phyloP scores from a whole-genome alignment of 2,113 vertebrate genomes.

The Pygoscelis antarcticus region DNA sequence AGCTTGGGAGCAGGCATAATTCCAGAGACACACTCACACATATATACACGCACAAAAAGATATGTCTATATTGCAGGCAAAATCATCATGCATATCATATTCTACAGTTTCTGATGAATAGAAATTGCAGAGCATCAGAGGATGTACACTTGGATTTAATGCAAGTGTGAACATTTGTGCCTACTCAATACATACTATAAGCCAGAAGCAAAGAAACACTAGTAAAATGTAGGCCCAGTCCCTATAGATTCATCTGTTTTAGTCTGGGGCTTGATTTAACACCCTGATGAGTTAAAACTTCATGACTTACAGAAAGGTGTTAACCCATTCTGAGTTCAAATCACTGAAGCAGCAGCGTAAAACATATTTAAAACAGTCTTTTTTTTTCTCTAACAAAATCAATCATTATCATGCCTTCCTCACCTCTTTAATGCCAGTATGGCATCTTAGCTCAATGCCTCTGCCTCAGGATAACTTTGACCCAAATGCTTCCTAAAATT shows the following conservation, averaged over 20 bases:
- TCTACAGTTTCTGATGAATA: neutral
- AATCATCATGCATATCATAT: accelerated
- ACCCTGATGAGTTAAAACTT: neutral
- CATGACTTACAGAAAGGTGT: neutral
- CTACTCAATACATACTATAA: neutral
- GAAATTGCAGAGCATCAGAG: neutral
- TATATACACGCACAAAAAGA: accelerated
- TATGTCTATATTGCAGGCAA: neutral
- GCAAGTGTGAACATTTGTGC: neutral
- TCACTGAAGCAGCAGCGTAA: neutral
- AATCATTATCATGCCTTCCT: neutral
- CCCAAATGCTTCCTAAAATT: neutral
- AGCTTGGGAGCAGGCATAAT: neutral
- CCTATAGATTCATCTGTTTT: neutral
- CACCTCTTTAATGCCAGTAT: neutral
- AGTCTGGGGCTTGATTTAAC: neutral
- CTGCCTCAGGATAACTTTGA: neutral
- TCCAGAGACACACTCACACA: accelerated
- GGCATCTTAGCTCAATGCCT: neutral
- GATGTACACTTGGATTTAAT: neutral
- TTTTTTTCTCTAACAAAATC: neutral
- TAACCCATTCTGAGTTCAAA: neutral
- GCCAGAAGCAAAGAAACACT: neutral
- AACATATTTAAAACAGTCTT: neutral
- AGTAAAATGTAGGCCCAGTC: neutral